These are phyloP conservation scores for Chymomyza costata DNA, from an alignment of 1,140 invertebrate genomes.

Conservation along the genomic window DNA sequence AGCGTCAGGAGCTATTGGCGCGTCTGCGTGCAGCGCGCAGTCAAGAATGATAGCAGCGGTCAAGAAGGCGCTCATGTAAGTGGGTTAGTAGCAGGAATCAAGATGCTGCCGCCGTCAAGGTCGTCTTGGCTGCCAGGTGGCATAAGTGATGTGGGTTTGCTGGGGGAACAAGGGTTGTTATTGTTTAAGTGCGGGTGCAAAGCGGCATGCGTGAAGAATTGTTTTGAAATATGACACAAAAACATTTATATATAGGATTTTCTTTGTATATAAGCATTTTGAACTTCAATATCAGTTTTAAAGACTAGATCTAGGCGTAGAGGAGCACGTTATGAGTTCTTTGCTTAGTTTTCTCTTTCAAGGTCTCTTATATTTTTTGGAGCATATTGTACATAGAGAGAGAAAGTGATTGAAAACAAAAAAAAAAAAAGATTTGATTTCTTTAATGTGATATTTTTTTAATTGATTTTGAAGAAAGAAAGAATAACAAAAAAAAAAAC, in stretches of 20 bases:
- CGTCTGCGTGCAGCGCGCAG: slow-evolving; percentile 17
- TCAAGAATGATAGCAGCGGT: slow-evolving; percentile 5
- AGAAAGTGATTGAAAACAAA: slow-evolving; percentile 48
- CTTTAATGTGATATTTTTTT: slow-evolving; percentile 69
- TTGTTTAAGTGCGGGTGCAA: too few relatives aligned
- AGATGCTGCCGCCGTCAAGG: too few relatives aligned
- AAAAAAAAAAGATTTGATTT: slow-evolving; percentile 62
- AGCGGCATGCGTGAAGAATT: too few relatives aligned
- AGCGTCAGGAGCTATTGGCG: slow-evolving; percentile 43
- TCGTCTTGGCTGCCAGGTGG: too few relatives aligned
- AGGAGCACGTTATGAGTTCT: slow-evolving; percentile 25
- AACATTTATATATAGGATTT: neutral
- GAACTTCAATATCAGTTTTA: slow-evolving; percentile 63
- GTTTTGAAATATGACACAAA: too few relatives aligned
- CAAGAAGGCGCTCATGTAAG: too few relatives aligned
- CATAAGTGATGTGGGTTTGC: too few relatives aligned
- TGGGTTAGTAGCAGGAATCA: too few relatives aligned
- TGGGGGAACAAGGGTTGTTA: too few relatives aligned
- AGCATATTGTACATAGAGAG: too few relatives aligned
- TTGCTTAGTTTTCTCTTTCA: slow-evolving; percentile 12
- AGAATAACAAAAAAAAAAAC: too few relatives aligned
- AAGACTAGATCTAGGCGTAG: slow-evolving; percentile 24
- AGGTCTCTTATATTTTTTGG: slow-evolving; percentile 19
- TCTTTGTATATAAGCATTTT: slow-evolving; percentile 34
- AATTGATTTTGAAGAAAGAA: too few relatives aligned